phyloP scores from a whole-genome alignment of 2,113 vertebrate genomes.

The Platanista minor region DNA sequence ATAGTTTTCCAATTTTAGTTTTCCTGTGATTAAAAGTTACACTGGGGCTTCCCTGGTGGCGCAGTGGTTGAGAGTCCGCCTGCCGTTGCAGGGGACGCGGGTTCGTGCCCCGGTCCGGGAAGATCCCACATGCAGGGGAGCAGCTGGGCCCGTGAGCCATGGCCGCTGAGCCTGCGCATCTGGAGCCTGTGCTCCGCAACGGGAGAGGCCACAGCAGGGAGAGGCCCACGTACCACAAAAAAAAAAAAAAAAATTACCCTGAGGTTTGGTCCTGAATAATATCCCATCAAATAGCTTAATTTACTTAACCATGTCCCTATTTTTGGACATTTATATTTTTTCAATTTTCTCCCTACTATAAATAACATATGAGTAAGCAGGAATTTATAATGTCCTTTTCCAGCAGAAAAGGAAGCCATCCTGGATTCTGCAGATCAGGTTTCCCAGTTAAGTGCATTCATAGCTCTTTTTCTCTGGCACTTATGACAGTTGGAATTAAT shows the following conservation, averaged over 20 bases:
- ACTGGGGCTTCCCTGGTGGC: no score
- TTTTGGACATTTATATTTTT: neutral
- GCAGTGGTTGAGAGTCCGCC: no score
- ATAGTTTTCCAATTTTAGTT: neutral
- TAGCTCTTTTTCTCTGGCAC: neutral
- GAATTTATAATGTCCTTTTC: neutral
- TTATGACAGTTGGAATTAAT: neutral
- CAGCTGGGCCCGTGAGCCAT: no score
- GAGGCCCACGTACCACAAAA: no score
- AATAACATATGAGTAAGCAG: neutral
- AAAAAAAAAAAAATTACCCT: constrained; percentile 13
- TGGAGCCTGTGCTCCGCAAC: no score
- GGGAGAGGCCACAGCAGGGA: no score
- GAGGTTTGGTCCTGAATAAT: neutral
- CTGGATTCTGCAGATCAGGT: neutral
- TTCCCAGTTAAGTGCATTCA: neutral
- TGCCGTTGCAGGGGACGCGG: no score
- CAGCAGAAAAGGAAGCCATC: neutral
- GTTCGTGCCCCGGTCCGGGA: no score
- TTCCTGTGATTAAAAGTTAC: neutral
- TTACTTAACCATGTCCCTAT: neutral
- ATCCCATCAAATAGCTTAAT: neutral
- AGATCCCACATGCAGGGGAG: no score
- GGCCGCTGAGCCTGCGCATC: no score
- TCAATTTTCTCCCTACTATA: neutral